Evolutionary conservation across 2,888 invertebrate species (phyloP).

Genomic region (Apamea anceps): DNA sequence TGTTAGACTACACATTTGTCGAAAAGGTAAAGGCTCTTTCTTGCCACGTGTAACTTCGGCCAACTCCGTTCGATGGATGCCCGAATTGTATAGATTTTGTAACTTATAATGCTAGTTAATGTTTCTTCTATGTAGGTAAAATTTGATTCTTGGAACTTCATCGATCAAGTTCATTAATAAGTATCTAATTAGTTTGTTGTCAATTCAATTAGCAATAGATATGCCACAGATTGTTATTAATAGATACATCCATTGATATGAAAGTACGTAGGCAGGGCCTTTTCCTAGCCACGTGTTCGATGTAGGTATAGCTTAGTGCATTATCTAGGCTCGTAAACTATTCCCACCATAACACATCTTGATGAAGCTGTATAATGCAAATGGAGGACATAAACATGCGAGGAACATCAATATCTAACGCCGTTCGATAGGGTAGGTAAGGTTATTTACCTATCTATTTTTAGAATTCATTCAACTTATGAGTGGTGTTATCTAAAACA

Average conservation of each 20-base stretch:
- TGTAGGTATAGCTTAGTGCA: conserved; percentile 6
- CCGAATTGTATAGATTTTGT: not conserved
- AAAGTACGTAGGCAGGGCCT: conserved; percentile 21
- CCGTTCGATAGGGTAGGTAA: conserved; percentile 46
- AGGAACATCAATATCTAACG: conserved; percentile 44
- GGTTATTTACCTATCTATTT: conserved; percentile 65
- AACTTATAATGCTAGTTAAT: not conserved
- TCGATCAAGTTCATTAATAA: conserved; percentile 7
- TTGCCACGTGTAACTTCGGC: conserved; percentile 27
- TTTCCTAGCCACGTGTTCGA: conserved; percentile 47
- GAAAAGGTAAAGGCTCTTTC: not conserved
- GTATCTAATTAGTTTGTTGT: not conserved
- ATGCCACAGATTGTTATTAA: not conserved
- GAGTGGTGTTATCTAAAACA: conserved; percentile 63
- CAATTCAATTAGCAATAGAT: conserved; percentile 15
- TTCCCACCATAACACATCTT: conserved; percentile 28
- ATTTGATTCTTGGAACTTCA: not conserved
- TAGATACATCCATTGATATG: not conserved
- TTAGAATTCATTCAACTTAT: conserved; percentile 65
- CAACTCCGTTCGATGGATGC: not conserved
- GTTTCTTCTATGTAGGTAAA: not conserved
- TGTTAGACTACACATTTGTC: not conserved
- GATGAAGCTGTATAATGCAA: conserved; percentile 52
- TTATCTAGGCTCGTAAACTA: conserved; percentile 41
- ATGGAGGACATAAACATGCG: conserved; percentile 40